phyloP scores from a whole-genome alignment of 2,113 vertebrate genomes.

The Sapajus apella region DNA sequence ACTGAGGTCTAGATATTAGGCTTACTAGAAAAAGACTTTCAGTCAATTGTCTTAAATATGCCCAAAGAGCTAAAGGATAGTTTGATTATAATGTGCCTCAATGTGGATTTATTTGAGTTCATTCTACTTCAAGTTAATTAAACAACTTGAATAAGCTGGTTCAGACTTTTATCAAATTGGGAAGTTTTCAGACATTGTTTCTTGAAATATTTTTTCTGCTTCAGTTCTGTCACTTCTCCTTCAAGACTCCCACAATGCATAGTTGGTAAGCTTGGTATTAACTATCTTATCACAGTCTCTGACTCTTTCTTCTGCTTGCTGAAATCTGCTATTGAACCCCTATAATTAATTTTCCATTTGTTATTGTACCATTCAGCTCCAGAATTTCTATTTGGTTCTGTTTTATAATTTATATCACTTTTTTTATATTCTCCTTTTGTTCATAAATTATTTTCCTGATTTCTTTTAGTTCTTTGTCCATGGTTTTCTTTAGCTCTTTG shows the following conservation, averaged over 20 bases:
- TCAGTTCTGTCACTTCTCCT: background rate
- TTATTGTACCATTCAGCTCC: background rate
- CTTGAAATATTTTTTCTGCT: background rate
- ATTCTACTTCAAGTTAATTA: background rate
- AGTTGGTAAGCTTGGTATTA: background rate
- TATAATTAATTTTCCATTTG: conserved; percentile 1
- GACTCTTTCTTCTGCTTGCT: background rate
- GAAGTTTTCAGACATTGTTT: background rate
- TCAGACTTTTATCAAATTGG: background rate
- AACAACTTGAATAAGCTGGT: background rate
- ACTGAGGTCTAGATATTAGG: background rate
- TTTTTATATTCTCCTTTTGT: background rate
- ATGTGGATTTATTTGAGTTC: background rate
- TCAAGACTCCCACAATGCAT: background rate
- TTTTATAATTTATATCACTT: background rate
- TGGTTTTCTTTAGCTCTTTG: background rate
- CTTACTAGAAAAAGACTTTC: conserved; percentile 22
- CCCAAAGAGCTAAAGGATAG: background rate
- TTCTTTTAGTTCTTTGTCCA: background rate
- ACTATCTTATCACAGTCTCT: background rate
- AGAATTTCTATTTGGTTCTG: conserved; percentile 22
- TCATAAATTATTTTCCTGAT: background rate
- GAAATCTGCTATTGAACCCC: background rate
- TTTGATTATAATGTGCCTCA: background rate
- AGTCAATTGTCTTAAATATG: background rate